These are phyloP conservation scores for Umimayanthus kanabou DNA, from an alignment of 92 coral and sea anemone genomes.

Conservation along the genomic window DNA sequence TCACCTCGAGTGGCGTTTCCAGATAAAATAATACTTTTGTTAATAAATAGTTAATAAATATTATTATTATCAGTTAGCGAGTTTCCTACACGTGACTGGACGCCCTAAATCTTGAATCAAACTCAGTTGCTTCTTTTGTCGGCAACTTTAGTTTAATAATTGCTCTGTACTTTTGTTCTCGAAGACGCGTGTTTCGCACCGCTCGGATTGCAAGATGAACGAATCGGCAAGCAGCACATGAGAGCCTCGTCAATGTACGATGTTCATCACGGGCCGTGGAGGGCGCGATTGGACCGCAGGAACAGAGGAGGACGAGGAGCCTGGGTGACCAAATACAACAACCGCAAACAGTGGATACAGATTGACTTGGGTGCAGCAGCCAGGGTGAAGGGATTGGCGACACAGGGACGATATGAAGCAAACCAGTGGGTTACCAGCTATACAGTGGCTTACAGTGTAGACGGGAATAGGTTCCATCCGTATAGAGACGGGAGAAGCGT, in stretches of 20 bases:
- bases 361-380: constrained; percentile 50
- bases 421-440: constrained; percentile 57
- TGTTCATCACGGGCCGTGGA: constrained; percentile 56
- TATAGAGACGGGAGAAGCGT: constrained; percentile 53
- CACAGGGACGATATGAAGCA: constrained; percentile 67
- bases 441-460: constrained; percentile 45
- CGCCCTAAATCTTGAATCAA: too few species aligned
- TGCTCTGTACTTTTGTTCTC: background rate
- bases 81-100: too few species aligned
- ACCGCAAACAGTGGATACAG: constrained; percentile 62
- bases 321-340: constrained; percentile 47
- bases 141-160: too few species aligned
- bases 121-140: too few species aligned
- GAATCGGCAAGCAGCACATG: constrained; percentile 52
- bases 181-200: constrained; percentile 55
- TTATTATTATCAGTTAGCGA: too few species aligned
- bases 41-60: too few species aligned
- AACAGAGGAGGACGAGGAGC: constrained; percentile 62
- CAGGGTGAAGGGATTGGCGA: constrained; percentile 58
- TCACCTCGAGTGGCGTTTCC: too few species aligned
- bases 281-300: constrained; percentile 56
- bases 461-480: constrained; percentile 46
- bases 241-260: constrained; percentile 67
- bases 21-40: too few species aligned
- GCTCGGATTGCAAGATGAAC: constrained; percentile 70